These are phyloP conservation scores for Luehdorfia chinensis DNA, from an alignment of 1,140 invertebrate species.

Conservation along the genomic window DNA sequence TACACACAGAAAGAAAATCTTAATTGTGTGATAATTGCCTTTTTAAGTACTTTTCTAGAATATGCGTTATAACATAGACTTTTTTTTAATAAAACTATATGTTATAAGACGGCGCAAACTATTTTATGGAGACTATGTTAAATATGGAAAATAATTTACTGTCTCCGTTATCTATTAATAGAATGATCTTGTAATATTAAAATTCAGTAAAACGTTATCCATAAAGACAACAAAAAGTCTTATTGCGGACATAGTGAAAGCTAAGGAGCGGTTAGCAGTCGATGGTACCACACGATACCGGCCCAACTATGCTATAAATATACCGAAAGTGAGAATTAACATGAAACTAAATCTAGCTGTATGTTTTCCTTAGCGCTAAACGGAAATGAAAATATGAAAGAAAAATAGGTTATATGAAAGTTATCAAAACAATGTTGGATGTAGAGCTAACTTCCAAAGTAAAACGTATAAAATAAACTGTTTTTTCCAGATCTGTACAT, in stretches of 20 bases:
- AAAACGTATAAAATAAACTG: too few relatives aligned
- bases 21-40: not conserved
- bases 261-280: not conserved
- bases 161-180: too few relatives aligned
- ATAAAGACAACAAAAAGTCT: too few relatives aligned
- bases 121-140: not conserved
- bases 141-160: not conserved
- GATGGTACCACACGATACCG: constrained; percentile 11
- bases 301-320: constrained; percentile 6
- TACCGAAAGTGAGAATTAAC: not conserved
- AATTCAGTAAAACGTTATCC: too few relatives aligned
- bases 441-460: too few relatives aligned
- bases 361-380: too few relatives aligned
- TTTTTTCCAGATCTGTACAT: too few relatives aligned
- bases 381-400: too few relatives aligned
- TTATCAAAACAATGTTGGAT: not conserved
- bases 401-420: too few relatives aligned
- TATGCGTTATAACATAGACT: too few relatives aligned
- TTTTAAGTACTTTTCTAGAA: not conserved
- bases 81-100: too few relatives aligned
- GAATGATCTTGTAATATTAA: too few relatives aligned
- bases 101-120: not conserved
- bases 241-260: not conserved
- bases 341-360: not conserved
- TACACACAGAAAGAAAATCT: not conserved